phyloP scores from a whole-genome alignment of 2,797 vertebrate genomes.

The Pterois miles region DNA sequence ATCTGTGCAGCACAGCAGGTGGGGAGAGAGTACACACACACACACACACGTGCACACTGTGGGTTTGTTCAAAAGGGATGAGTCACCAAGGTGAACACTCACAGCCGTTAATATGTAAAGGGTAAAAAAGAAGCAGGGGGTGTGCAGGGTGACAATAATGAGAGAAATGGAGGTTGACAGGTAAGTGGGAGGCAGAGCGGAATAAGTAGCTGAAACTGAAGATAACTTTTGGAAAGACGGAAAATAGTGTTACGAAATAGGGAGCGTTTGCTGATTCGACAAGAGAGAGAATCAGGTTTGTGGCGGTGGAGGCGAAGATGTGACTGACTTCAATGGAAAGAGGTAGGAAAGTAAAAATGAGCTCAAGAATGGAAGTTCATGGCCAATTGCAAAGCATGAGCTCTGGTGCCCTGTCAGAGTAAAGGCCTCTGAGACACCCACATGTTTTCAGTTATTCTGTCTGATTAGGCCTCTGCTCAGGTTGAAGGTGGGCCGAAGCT shows the following conservation, averaged over 20 bases:
- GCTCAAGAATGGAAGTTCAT: neutral
- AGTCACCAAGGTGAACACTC: slow-evolving; percentile 51
- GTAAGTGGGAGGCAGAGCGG: neutral
- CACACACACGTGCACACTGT: neutral
- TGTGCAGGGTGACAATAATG: slow-evolving; percentile 9
- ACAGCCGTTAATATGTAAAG: slow-evolving; percentile 16
- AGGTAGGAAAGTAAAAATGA: neutral
- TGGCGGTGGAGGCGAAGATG: neutral
- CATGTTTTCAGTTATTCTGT: neutral
- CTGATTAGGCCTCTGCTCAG: neutral
- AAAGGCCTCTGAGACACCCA: neutral
- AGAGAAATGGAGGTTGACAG: neutral
- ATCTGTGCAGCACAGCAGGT: slow-evolving; percentile 13
- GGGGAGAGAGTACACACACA: neutral
- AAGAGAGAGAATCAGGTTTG: neutral
- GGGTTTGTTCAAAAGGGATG: slow-evolving; percentile 33
- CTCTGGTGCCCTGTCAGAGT: no score
- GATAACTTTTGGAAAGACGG: slow-evolving; percentile 2
- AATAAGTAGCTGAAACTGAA: neutral
- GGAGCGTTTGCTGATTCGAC: neutral
- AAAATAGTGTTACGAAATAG: neutral
- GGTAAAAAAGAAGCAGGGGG: neutral
- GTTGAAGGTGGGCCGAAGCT: neutral
- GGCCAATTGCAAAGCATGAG: neutral
- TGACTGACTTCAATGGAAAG: neutral